Evolutionary conservation across 92 coral and sea anemone genomes (phyloP), one percentile per base, ranked within the genome.

Genomic region (Meandrina meandrites): DNA sequence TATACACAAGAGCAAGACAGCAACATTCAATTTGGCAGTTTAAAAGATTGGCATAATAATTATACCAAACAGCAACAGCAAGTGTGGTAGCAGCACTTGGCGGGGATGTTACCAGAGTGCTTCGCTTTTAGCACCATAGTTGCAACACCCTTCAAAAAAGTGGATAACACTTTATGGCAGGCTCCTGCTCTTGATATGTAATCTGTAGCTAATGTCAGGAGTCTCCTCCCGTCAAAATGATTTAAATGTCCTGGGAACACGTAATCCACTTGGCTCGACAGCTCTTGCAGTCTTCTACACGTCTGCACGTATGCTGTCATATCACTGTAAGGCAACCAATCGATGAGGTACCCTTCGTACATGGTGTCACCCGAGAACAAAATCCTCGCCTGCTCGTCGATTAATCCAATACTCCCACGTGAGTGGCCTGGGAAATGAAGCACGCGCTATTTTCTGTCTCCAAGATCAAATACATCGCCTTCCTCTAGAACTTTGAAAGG

Each of bases 401-500:
- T 80, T 21, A 94, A 87, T 21, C 96, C 94, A 32, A 94, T 81
- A 40, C 98, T 94, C 16, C 98, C 98, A 48, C 89, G 91, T 0
- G 98, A 86, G 53, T 94, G 98, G 3, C 98, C 98, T 1, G 98
- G 98, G 30, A 94, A 78, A 79, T 94, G 98, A 4, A 94, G 80
- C 6, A 94, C 96, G 19, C 90, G 89, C 51, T 93, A 57, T 37
- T 88, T 83, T 62, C 92, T 78, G 86, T 94, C 89, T 28, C 98
- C 98, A 60, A 94, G 90, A 80, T 94, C 96, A 57, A 94, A 86
- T 6, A 92, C 76, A 47, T 94, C 90, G 8, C 94, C 98, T 22
- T 94, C 96, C 32, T 89, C 90, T 21, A 94, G 83, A 16, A 92
- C 83, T 10, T 87, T 30, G 9, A 88, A 79, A 3, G 98, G 96